phyloP scores from a whole-genome alignment of 2,888 invertebrate species.

The Drosophila suboccidentalis region DNA sequence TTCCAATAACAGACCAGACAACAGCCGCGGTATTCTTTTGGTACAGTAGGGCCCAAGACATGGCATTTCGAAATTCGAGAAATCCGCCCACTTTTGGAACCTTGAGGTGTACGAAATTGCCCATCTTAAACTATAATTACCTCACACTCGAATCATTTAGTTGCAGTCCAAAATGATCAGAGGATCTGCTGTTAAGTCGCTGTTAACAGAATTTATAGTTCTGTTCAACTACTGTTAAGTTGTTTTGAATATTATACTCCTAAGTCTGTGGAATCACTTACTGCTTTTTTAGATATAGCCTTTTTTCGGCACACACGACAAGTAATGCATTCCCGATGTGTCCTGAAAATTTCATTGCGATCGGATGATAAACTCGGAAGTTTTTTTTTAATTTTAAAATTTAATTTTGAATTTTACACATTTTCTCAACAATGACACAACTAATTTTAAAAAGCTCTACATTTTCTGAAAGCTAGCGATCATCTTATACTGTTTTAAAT shows the following conservation, averaged over 20 bases:
- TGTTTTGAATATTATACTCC: neutral
- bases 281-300: neutral
- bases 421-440: too few relatives aligned
- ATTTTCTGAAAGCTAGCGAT: too few relatives aligned
- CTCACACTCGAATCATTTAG: neutral
- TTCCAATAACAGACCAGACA: neutral
- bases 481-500: too few relatives aligned
- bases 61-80: conserved; percentile 26
- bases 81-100: conserved; percentile 8
- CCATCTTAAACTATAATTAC: conserved; percentile 2
- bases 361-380: neutral
- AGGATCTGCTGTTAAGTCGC: conserved; percentile 3
- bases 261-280: neutral
- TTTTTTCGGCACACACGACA: neutral
- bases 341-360: neutral
- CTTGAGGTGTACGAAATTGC: conserved; percentile 7
- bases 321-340: neutral
- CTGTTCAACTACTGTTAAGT: neutral
- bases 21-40: conserved; percentile 5
- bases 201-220: neutral
- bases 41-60: conserved; percentile 65
- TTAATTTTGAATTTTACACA: too few relatives aligned
- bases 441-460: too few relatives aligned
- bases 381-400: too few relatives aligned
- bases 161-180: neutral